Evolutionary conservation across 30 jellyfish, hydroid and myxozoan species (phyloP), one percentile per base, ranked within the genome.

Genomic region (Rhopilema esculentum): DNA sequence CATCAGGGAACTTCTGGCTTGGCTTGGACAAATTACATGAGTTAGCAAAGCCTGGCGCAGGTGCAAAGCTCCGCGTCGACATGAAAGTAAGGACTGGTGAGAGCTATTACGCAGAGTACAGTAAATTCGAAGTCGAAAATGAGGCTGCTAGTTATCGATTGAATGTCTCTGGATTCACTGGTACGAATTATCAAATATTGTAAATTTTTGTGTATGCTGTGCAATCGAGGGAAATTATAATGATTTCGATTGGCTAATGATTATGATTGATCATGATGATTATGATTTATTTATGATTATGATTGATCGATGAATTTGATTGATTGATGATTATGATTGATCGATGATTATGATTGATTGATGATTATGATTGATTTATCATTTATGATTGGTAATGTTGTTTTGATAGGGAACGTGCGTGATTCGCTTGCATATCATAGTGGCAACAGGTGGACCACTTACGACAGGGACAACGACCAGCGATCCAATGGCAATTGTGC

Each of bases 391-490:
- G 9, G 22, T 66, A 27, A 24, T 24, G 22, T 16, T 16, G 16
- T 66, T 22, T 12, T 24, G 9, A 8, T 22, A 69, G 81, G 89
- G 22, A 57, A 62, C 50, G 79, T 49, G 9, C 80, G 16, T 2
- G 81, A 79, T 65, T 23, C 24, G 19, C 2, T 79, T 79, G 4
- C 15, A 21, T 30, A 79, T 57, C 79, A 67, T 66, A 82, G 49
- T n/a, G 84, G 91, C 4, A 66, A 23, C 77, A 49, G 23, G 49
- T 68, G 67, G 63, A 6, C 24, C 27, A 82, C 91, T 1, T 20
- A 7, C 8, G 91, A 82, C 82, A 31, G 57, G 16, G 89, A 80
- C 50, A 67, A 80, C 29, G 90, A 80, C 61, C 72, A 27, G n/a
- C 25, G 29, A 64, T 57, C 21, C 81, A 79, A 66, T 21, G 26